Evolutionary conservation across 2,797 vertebrate genomes (phyloP).

Genomic region (Denticeps clupeoides): DNA sequence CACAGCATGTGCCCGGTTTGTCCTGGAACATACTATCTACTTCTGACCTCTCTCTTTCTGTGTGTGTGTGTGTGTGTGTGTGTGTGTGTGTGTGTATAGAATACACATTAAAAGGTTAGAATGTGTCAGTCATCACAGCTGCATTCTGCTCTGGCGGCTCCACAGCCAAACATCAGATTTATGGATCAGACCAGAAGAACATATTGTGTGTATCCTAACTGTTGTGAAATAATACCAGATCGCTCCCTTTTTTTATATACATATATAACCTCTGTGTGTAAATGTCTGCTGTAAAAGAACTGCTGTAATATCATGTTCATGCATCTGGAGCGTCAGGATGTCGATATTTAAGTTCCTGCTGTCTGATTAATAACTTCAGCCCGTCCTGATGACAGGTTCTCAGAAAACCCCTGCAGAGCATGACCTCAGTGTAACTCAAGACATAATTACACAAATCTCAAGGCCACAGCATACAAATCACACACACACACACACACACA

Average conservation of each 20-base stretch:
- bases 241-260: too few relatives aligned
- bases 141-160: too few relatives aligned
- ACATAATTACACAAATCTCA: constrained; percentile 25
- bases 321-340: too few relatives aligned
- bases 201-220: too few relatives aligned
- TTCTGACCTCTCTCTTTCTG: not conserved
- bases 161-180: constrained; percentile 49
- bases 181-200: constrained; percentile 25
- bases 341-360: too few relatives aligned
- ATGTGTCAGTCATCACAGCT: constrained; percentile 2
- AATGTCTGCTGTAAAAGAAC: too few relatives aligned
- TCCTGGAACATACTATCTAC: constrained; percentile 11
- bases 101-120: not conserved
- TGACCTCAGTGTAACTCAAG: constrained; percentile 25
- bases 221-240: too few relatives aligned
- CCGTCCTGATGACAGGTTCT: too few relatives aligned
- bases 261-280: too few relatives aligned
- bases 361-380: too few relatives aligned
- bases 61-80: constrained; percentile 6
- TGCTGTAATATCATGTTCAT: too few relatives aligned
- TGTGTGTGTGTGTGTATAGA: not conserved
- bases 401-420: too few relatives aligned
- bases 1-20: not conserved
- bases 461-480: constrained; percentile 30
- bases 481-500: constrained; percentile 16